phyloP scores from a whole-genome alignment of 1,140 invertebrate species.

The Drusus annulatus region DNA sequence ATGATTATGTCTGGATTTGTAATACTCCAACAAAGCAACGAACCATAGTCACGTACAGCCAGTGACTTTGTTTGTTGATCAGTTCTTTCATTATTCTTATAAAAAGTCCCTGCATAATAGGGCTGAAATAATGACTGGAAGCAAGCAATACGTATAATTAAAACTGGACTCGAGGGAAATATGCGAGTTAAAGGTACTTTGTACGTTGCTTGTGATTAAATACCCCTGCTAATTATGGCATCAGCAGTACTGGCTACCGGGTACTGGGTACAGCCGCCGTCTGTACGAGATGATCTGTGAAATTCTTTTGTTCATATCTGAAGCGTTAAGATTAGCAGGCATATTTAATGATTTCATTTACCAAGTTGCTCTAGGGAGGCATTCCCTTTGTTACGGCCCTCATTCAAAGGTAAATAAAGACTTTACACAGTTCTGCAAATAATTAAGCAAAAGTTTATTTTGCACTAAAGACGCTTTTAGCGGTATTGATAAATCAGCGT shows the following conservation, averaged over 20 bases:
- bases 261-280: background rate
- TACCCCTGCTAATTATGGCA: slow-evolving; percentile 48
- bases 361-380: background rate
- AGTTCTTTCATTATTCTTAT: slow-evolving; percentile 33
- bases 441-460: background rate
- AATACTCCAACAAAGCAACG: too few species aligned
- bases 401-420: slow-evolving; percentile 21
- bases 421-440: background rate
- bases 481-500: too few species aligned
- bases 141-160: slow-evolving; percentile 54
- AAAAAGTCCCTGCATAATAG: slow-evolving; percentile 40
- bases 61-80: background rate
- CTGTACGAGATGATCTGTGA: slow-evolving; percentile 45
- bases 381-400: slow-evolving; percentile 3
- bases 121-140: slow-evolving; percentile 47
- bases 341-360: slow-evolving; percentile 36
- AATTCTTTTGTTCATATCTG: slow-evolving; percentile 50
- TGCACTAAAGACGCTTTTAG: too few species aligned
- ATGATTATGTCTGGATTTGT: too few species aligned
- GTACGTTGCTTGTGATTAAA: slow-evolving; percentile 47
- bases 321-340: slow-evolving; percentile 34
- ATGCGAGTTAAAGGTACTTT: slow-evolving; percentile 24
- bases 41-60: background rate
- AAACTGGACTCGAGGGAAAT: slow-evolving; percentile 52
- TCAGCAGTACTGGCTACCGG: slow-evolving; percentile 5